Evolutionary conservation across 2,888 invertebrate genomes (phyloP), one percentile per base, ranked within the genome.

Genomic region (Hoplodrina ambigua): DNA sequence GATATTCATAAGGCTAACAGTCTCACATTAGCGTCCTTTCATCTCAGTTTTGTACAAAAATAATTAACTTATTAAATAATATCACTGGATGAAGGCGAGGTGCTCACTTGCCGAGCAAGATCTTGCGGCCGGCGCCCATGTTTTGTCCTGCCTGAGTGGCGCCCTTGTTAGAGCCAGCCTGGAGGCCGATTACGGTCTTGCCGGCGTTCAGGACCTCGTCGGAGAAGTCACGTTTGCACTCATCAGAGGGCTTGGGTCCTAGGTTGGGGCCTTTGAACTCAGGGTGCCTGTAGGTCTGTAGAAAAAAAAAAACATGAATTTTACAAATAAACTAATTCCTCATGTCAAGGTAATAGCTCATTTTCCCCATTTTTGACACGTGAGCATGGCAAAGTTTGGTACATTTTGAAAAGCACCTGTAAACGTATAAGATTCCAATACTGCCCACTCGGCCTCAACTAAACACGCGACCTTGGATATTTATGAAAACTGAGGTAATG

Each of bases 151-250:
- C 97, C 94, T 99, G 99, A 75, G 98, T 97, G 86, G 99, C 99
- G 55, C 99, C 99, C 96, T 99, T 99, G 97, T 99, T 99, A 92
- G 97, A 97, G 72, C 99, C 99, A 85, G 99, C 99, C 94, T 99
- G 99, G 63, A 99, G 97, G 88, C 99, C 99, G 88, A 99, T 98
- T 88, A 99, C 96, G 83, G 97, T 97, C 95, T 99, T 97, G 37
- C 99, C 99, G 83, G 99, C 98, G 86, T 97, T 97, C 87, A 99
- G 91, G 90, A 98, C 98, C 91, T 99, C 99, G 0, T 99, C 99
- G 30, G 97, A 97, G 97, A 99, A 99, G 49, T 99, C 98, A 82
- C 99, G 98, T 94, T 98, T 98, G 97, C 98, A 98, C 92, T 99
- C 98, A 20, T 99, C 99, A 74, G 99, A 94, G 87, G 99, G 99